A percentile compares a stretch with the other conserved stretches of the same genome.
Evolutionary conservation across 2,888 invertebrate species (phyloP).

Genomic region (Dexiosoma caninum): DNA sequence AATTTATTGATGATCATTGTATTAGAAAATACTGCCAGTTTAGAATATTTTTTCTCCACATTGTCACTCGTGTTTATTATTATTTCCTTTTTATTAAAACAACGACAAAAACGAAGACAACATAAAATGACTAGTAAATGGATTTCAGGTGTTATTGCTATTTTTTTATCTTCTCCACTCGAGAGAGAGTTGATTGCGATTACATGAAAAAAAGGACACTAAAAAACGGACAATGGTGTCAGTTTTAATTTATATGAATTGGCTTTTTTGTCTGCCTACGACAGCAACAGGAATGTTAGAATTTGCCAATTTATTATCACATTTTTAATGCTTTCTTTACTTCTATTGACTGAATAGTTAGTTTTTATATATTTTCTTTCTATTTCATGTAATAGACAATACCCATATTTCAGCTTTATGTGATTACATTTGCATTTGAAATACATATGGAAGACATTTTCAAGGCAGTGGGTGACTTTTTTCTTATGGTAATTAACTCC

Average conservation of each 20-base stretch:
- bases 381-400: background rate
- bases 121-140: slow-evolving; percentile 42
- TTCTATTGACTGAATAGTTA: background rate
- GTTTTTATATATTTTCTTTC: no score
- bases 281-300: slow-evolving; percentile 70
- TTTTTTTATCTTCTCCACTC: slow-evolving; percentile 28
- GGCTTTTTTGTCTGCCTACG: slow-evolving; percentile 69
- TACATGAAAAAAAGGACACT: slow-evolving; percentile 18
- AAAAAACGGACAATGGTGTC: slow-evolving; percentile 48
- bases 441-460: background rate
- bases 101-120: background rate
- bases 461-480: background rate
- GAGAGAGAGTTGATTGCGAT: background rate
- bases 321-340: slow-evolving; percentile 41
- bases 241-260: slow-evolving; percentile 73
- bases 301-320: slow-evolving; percentile 67
- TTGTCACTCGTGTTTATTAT: slow-evolving; percentile 39
- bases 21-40: slow-evolving; percentile 61
- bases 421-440: slow-evolving; percentile 6
- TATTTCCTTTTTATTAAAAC: slow-evolving; percentile 16
- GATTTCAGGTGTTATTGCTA: slow-evolving; percentile 56
- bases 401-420: slow-evolving; percentile 10
- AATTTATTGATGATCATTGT: slow-evolving; percentile 71
- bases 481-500: background rate
- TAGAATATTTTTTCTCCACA: slow-evolving; percentile 64